Evolutionary conservation across 1,140 invertebrate genomes (phyloP).

Genomic region (Sarcophaga peregrina): DNA sequence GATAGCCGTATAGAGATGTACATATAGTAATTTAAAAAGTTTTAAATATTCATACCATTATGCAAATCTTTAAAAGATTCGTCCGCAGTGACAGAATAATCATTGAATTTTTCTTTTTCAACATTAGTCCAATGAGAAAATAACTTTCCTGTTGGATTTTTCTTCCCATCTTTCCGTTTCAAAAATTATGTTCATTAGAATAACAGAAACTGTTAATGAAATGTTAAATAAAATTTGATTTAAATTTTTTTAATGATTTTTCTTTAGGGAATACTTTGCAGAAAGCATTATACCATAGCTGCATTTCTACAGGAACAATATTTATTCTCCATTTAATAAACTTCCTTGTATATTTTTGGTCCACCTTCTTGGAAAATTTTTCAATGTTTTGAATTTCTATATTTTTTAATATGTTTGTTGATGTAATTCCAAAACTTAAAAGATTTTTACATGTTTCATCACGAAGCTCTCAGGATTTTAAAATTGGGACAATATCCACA

Average conservation of each 20-base stretch:
- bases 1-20: background rate
- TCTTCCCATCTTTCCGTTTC: slow-evolving; percentile 28
- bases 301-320: slow-evolving; percentile 16
- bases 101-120: too few species aligned
- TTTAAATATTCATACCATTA: background rate
- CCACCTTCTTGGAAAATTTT: too few species aligned
- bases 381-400: slow-evolving; percentile 26
- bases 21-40: slow-evolving; percentile 6
- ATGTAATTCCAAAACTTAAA: slow-evolving; percentile 35
- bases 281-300: slow-evolving; percentile 16
- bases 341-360: slow-evolving; percentile 21
- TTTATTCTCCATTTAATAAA: slow-evolving; percentile 16
- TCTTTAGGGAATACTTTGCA: slow-evolving; percentile 13
- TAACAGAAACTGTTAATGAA: background rate
- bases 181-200: slow-evolving; percentile 5
- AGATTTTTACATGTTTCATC: slow-evolving; percentile 10
- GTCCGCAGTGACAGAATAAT: slow-evolving; percentile 3
- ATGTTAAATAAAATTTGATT: slow-evolving; percentile 10
- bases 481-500: too few species aligned
- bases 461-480: too few species aligned
- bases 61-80: slow-evolving; percentile 13
- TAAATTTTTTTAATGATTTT: slow-evolving; percentile 25
- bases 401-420: slow-evolving; percentile 22
- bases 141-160: too few species aligned
- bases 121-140: slow-evolving; percentile 32